Evolutionary conservation across 1,140 invertebrate species (phyloP), one percentile per base, ranked within the genome.

Genomic region (Brachionus manjavacas): DNA sequence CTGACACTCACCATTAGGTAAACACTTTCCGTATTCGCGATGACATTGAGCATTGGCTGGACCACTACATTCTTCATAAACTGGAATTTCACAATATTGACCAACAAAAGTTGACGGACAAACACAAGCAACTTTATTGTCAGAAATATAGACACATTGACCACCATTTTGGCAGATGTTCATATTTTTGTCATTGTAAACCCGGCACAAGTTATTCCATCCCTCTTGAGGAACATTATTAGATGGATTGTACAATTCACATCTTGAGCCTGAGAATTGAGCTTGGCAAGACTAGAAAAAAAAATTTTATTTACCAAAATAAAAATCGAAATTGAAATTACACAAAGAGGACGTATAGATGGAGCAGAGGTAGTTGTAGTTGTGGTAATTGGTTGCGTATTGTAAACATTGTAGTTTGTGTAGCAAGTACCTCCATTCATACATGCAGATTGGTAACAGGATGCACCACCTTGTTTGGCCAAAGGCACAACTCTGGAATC

Each of bases 131-230:
- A 81, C 79, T 66, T 64, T 81, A 68, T 68, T 46, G 23, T 81
- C 79, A 4, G 79, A 60, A 11, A 81, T 81, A 16, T 43, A 81
- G 3, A 81, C 79, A 81, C 79, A 81, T 81, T 81, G 79, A 6
- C 79, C 79, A 28, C 79, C 79, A 68, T 81, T 81, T 46, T 81
- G 79, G 52, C 79, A 81, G 28, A 81, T 43, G 39, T 81, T 81
- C 79, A 81, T 81, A 46, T 81, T 81, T 81, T 68, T 60, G 60
- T 81, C 79, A 46, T 81, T 81, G n/a, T 81, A 81, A 23, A 81
- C 79, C 12, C 79, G 79, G 7, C 79, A 81, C 25, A 81, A 46
- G 20, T 81, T 81, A 68, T 81, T 81, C 79, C 79, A 81, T 81
- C 79, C 79, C 41, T 76, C 41, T 76, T 76, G 41, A 9, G 41